Base-by-base conservation (phyloP, 2,797 vertebrate species). In the Lophotriccus pileatus region DNA sequence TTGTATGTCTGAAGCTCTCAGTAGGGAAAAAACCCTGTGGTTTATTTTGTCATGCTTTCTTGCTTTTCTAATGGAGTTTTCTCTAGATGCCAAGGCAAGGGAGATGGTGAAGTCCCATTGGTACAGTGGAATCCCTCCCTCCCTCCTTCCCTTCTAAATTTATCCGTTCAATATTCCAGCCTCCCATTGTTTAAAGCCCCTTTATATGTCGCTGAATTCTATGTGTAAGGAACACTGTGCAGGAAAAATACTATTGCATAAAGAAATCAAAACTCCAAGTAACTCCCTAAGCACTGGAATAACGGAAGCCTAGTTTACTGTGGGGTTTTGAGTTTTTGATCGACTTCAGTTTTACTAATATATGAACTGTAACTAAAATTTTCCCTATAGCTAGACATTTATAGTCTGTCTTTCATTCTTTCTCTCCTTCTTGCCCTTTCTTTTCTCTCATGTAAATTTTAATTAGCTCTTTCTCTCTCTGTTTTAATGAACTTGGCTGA, bases 31-130 rank as follows among this genome's bases (percentile, higher is more conserved):
- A 83, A 83, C 58, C 14, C 15, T 50, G 82, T 81, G 28, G 66
- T 84, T 95, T 94, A 84, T 32, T 91, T 81, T 83, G 77, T 76
- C 67, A 39, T 92, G 74, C n/a, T 52, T 87, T 93, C 72, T 92
- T 84, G 76, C 77, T 89, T 93, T 92, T 86, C 73, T 86, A 85
- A 85, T 73, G 47, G 76, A 67, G 27, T 53, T 95, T 85, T 89
- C 72, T 41, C 78, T 52, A 69, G 50, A 79, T 89, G 74, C 63
- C 92, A 91, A 53, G 52, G 69, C 75, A 89, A 44, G 34, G 34
- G 75, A 89, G 62, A 58, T 34, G 68, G 17, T 56, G 39, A 87
- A 63, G 52, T 87, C 47, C 70, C 63, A 6, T 34, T 83, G 86
- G 59, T 47, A 81, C 36, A 87, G 16, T 25, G 78, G 41, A 84